phyloP scores from a whole-genome alignment of 2,113 vertebrate genomes.

The Aptenodytes patagonicus region DNA sequence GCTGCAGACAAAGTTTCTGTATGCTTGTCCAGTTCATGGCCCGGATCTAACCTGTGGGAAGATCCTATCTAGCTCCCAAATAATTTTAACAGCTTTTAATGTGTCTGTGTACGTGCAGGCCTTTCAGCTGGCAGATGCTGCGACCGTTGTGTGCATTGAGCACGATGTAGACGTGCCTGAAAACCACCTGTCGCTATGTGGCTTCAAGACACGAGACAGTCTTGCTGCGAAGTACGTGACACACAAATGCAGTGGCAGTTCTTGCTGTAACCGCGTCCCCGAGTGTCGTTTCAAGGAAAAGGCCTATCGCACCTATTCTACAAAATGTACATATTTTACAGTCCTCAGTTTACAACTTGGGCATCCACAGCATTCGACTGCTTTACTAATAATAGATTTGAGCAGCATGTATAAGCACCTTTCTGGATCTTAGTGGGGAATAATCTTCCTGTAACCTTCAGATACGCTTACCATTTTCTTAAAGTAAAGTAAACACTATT shows the following conservation, averaged over 20 bases:
- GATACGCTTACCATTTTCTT: fast-evolving
- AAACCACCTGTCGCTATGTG: fast-evolving
- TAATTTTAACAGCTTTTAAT: not conserved
- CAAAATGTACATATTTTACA: not conserved
- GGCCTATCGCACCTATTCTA: not conserved
- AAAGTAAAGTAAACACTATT: not conserved
- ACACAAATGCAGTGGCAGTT: fast-evolving
- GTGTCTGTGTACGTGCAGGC: not conserved
- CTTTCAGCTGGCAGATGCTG: not conserved
- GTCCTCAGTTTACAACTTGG: not conserved
- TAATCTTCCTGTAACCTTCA: not conserved
- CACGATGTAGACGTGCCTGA: not conserved
- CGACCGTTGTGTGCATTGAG: fast-evolving
- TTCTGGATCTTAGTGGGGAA: not conserved
- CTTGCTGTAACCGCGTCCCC: not conserved
- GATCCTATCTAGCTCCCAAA: not conserved
- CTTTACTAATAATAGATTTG: not conserved
- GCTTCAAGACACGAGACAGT: not conserved
- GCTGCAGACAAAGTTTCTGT: not conserved
- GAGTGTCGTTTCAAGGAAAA: not conserved
- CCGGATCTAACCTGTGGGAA: not conserved
- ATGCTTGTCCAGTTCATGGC: not conserved
- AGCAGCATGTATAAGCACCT: not conserved
- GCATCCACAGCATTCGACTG: fast-evolving
- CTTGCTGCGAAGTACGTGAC: fast-evolving